Conservation (phyloP, 2,113 vertebrate species). For the Leucosticte australis region DNA sequence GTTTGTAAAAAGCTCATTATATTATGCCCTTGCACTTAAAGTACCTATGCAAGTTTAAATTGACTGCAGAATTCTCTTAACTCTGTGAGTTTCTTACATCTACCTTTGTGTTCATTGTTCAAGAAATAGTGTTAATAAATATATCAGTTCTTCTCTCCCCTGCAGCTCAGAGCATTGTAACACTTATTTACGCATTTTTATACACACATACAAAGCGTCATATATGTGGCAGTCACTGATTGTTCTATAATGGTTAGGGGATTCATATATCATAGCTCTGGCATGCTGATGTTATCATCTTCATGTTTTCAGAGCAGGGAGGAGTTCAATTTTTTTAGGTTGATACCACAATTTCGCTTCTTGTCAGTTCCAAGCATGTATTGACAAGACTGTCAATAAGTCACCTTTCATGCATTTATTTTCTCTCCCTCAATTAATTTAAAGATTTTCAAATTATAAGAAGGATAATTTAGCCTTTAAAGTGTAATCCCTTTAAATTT, state of each 20-base stretch:
- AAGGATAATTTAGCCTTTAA: slow-evolving; percentile 15
- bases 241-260: not conserved
- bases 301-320: slow-evolving; percentile 26
- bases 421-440: slow-evolving; percentile 33
- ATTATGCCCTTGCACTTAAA: not conserved
- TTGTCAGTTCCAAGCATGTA: slow-evolving; percentile 35
- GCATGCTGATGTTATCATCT: not conserved
- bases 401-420: slow-evolving; percentile 28
- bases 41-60: not conserved
- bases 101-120: not conserved
- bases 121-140: not conserved
- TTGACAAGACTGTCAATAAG: slow-evolving; percentile 55
- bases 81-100: not conserved
- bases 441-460: slow-evolving; percentile 29
- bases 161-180: not conserved
- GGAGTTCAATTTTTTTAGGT: slow-evolving; percentile 37
- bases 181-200: not conserved
- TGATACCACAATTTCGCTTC: slow-evolving; percentile 42
- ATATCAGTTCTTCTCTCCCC: not conserved
- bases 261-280: not conserved
- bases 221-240: not conserved
- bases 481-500: not conserved
- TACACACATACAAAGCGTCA: not conserved
- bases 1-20: not conserved
- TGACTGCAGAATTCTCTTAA: not conserved